Conservation (phyloP, 2,888 invertebrate species). For the Trachelus iudaicus region DNA sequence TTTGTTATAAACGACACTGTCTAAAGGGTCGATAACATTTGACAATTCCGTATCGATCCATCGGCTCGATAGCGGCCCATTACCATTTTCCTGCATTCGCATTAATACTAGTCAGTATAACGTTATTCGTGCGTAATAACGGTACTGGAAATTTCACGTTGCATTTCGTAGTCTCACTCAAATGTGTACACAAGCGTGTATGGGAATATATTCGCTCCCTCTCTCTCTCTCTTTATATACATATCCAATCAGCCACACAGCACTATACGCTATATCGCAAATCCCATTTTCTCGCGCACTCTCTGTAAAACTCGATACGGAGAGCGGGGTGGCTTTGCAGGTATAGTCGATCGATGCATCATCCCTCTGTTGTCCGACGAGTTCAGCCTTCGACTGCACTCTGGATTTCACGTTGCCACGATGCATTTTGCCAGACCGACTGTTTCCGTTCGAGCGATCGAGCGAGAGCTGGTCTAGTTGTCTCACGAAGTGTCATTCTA, state of each 20-base stretch:
- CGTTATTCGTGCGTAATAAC: neutral
- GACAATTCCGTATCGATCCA: neutral
- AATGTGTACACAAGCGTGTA: neutral
- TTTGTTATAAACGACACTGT: neutral
- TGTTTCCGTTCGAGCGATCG: neutral
- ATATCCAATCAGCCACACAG: neutral
- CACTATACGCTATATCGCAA: neutral
- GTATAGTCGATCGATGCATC: neutral
- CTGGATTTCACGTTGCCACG: neutral
- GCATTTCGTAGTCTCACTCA: neutral
- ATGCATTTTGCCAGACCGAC: neutral
- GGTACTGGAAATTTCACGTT: neutral
- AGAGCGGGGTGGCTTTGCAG: neutral
- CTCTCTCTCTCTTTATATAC: neutral
- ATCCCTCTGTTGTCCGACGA: neutral
- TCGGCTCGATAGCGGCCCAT: neutral
- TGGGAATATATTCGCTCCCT: neutral
- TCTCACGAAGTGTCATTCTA: constrained; percentile 42
- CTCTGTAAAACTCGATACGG: neutral
- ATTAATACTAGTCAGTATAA: neutral
- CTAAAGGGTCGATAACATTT: neutral
- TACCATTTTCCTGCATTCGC: neutral
- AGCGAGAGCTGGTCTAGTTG: constrained; percentile 29
- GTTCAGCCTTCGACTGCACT: neutral
- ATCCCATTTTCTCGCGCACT: neutral